A percentile compares a stretch with the other conserved stretches of the same genome.
phyloP scores from a whole-genome alignment of 2,797 vertebrate species.

The Triplophysa yarkandensis region DNA sequence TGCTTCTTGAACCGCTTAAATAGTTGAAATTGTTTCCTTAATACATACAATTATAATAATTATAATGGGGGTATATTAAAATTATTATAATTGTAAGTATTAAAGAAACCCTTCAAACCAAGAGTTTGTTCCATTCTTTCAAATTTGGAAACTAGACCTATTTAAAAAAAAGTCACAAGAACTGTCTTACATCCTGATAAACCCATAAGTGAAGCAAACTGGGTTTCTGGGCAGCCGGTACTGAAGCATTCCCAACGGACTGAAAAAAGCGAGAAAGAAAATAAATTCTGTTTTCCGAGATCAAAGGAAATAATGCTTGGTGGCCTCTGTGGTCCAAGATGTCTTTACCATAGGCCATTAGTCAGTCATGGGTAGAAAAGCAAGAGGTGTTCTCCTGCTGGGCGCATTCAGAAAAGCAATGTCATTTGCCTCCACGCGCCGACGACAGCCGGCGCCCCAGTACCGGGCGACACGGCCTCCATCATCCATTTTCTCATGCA shows the following conservation, averaged over 20 bases:
- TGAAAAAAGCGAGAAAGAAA: slow-evolving; percentile 10
- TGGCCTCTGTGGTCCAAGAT: slow-evolving; percentile 41
- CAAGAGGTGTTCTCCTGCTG: slow-evolving; percentile 42
- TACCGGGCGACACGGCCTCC: slow-evolving; percentile 31
- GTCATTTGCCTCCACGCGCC: slow-evolving; percentile 36
- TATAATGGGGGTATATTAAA: too few species aligned
- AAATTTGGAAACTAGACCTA: not conserved
- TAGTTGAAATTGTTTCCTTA: too few species aligned
- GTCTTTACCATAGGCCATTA: slow-evolving; percentile 55
- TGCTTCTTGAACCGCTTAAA: too few species aligned
- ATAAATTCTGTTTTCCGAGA: slow-evolving; percentile 34
- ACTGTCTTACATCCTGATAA: slow-evolving; percentile 3
- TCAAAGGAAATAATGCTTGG: slow-evolving; percentile 44
- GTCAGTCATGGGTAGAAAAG: slow-evolving; percentile 44
- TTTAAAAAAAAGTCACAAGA: not conserved
- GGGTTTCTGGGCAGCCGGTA: slow-evolving; percentile 11
- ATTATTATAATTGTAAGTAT: too few species aligned
- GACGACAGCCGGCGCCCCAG: slow-evolving; percentile 15
- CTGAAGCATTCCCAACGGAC: slow-evolving; percentile 15
- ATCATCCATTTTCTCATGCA: slow-evolving; percentile 54
- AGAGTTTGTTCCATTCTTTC: not conserved
- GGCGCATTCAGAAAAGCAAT: slow-evolving; percentile 35
- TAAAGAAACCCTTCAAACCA: not conserved
- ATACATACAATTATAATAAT: too few species aligned
- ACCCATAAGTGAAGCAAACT: slow-evolving; percentile 1